Evolutionary conservation across 1,140 invertebrate species (phyloP), one percentile per base, ranked within the genome.

Genomic region (Trypoxylus dichotomus): DNA sequence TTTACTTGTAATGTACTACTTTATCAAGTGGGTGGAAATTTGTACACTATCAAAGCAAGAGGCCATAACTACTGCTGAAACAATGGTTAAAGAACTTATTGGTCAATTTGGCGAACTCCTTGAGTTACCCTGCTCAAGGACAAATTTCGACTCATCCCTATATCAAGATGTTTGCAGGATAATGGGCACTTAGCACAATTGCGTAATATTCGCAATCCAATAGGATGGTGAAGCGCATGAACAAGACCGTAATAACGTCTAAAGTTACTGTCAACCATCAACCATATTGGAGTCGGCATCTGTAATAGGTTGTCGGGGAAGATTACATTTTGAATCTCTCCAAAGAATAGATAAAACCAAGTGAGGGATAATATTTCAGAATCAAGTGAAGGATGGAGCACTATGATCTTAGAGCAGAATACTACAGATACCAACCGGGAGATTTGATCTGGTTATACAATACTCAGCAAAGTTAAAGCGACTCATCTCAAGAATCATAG

Each of bases 1-100:
- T 15, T 25, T 87, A 2, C 84, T 87, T 7, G 77, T 83, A 3
- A 79, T 79, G 71, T 84, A 86, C 79, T 83, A 85, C 78, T 88
- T 88, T 78, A 87, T 82, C 6, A 88, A 80, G 27, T 88, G 83
- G 82, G 77, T 83, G 1, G 85, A 87, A 79, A 82, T 80, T 25
- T 83, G 83, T 76, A 75, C 84, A 0, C 79, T 87, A 8, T 83
- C 84, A 10, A 83, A 88, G 78, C 83, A 87, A 79, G 83, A 85
- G 76, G 85, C 85, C 0, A 60, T 76, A 47, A 86, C 84, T 1
- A 79, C 86, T 11, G 87, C 85, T 2, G 79, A 84, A 21, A 80
- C 79, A n/a, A n/a, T 1, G 13, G 80, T 88, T 1, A 76, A 83
- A 32, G 78, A 86, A 24, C 77, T 83, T 8, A 74, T 88, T 41